Evolutionary conservation across 1,140 invertebrate genomes (phyloP), one percentile per base, ranked within the genome.

Genomic region (Palaemon carinicauda): DNA sequence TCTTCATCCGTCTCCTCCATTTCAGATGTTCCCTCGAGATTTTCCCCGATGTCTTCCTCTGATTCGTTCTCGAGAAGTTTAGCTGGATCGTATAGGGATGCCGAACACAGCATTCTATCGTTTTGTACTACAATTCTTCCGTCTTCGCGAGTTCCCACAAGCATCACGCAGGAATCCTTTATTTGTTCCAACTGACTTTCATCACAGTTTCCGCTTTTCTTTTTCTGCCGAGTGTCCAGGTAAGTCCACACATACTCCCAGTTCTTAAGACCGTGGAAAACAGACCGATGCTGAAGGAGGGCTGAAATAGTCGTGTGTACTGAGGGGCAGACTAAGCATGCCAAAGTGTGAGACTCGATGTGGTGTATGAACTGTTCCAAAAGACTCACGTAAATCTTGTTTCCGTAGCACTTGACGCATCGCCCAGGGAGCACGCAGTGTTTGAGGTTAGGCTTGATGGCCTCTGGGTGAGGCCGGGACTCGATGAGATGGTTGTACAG

Each of bases 301-400:
- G 86, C 80, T 24, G 86, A 78, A 21, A 69, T 27, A 65, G 88
- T 87, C 17, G 74, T 73, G 52, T 82, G 82, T 52, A 82, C 65
- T n/a, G 78, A 80, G 27, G 82, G 82, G 51, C 88, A 89, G 33
- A 60, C 56, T 31, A 89, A 87, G 52, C 88, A 89, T 53, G 88
- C 81, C 24, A 89, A 73, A 56, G 79, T 89, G 71, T 89, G 88
- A 31, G 82, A 82, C 27, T 87, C 53, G 10, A 89, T 33, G 56
- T 87, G 75, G 50, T 89, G 88, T 65, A 73, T 83, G 77, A 87
- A 84, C 17, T 80, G 78, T 65, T 81, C 41, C 56, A 89, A 65
- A 10, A 65, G 78, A 33, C 79, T 56, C 24, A 60, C 79, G 33
- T 87, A 80, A n/a, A 78, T 65, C 21, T 79, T 77, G 33, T 79